phyloP scores from a whole-genome alignment of 2,888 invertebrate species.

The Torymus auratus region DNA sequence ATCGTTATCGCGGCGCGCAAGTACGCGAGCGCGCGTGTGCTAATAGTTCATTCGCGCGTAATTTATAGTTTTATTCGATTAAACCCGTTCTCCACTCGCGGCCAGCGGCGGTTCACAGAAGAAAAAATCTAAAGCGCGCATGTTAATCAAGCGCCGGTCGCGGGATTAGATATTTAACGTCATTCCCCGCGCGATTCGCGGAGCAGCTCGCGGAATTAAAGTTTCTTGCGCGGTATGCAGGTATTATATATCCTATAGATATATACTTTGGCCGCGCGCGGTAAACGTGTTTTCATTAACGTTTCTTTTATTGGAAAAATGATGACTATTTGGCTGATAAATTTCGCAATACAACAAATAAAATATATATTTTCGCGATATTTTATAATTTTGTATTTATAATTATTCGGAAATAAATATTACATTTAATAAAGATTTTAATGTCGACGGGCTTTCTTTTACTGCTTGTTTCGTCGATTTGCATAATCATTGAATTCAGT shows the following conservation, averaged over 20 bases:
- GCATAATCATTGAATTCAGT: slow-evolving; percentile 4
- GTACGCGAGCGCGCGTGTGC: background rate
- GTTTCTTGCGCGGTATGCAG: slow-evolving; percentile 22
- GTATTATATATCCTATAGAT: background rate
- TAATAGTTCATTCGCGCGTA: slow-evolving; percentile 55
- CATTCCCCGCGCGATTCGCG: slow-evolving; percentile 3
- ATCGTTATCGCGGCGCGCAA: slow-evolving; percentile 35
- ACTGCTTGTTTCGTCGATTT: background rate
- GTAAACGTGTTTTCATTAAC: no score
- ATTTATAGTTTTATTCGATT: slow-evolving; percentile 56
- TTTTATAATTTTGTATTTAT: background rate
- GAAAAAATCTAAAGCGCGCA: slow-evolving; percentile 46
- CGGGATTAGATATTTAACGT: slow-evolving; percentile 50
- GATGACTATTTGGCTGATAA: no score
- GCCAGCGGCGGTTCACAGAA: no score
- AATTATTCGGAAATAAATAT: no score
- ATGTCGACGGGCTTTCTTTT: background rate
- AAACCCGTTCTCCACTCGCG: slow-evolving; percentile 29
- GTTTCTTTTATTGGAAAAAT: no score
- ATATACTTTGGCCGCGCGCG: no score
- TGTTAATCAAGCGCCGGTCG: slow-evolving; percentile 48
- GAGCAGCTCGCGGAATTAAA: slow-evolving; percentile 10
- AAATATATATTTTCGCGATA: no score
- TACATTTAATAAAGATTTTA: background rate
- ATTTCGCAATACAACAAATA: no score